phyloP scores from a whole-genome alignment of 2,797 vertebrate genomes.

The Acropternis orthonyx region DNA sequence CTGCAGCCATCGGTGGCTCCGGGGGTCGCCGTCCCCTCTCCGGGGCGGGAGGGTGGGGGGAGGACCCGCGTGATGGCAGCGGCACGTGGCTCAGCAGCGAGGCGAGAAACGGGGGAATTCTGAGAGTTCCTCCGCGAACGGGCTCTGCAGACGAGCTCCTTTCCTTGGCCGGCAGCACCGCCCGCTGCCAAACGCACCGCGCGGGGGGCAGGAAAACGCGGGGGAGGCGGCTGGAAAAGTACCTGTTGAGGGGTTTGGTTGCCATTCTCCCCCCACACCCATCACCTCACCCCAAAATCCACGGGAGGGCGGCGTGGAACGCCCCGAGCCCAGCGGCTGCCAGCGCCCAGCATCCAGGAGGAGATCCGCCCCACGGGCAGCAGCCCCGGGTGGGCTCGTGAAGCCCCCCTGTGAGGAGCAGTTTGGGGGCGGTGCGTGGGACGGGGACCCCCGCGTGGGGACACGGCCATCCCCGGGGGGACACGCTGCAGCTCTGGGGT shows the following conservation, averaged over 20 bases:
- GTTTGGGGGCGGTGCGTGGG: accelerated
- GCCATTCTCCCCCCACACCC: not conserved
- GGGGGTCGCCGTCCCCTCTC: not conserved
- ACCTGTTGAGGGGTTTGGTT: accelerated
- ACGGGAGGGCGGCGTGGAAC: accelerated
- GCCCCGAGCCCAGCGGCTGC: too few relatives aligned
- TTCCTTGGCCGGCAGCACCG: not conserved
- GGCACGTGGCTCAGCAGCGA: not conserved
- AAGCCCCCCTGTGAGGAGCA: not conserved
- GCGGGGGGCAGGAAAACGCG: accelerated
- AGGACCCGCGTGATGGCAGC: not conserved
- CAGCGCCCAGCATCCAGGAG: not conserved
- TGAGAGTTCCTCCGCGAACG: not conserved
- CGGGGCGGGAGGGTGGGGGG: too few relatives aligned
- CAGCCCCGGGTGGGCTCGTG: accelerated
- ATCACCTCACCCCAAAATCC: not conserved
- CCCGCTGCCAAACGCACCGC: accelerated
- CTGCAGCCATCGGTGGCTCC: not conserved
- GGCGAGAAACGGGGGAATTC: not conserved
- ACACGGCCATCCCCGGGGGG: accelerated
- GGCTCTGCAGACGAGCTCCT: not conserved
- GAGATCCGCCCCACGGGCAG: not conserved
- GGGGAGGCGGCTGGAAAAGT: not conserved
- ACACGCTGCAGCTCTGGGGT: not conserved
- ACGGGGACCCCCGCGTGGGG: not conserved